These are phyloP conservation scores for Nyctibius bracteatus DNA, from an alignment of 2,113 vertebrate genomes.

Conservation along the genomic window DNA sequence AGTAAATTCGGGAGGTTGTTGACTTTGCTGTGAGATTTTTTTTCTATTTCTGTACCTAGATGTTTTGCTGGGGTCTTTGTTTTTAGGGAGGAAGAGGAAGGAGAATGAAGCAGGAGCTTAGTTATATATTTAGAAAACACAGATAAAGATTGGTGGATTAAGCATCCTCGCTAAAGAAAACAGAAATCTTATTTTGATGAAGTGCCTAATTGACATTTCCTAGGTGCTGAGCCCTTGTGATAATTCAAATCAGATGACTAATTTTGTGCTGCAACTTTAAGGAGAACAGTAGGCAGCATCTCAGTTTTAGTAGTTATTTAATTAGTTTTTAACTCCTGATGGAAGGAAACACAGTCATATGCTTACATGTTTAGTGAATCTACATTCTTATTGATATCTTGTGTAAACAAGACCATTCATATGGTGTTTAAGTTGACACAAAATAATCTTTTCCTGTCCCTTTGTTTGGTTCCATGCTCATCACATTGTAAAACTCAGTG, in stretches of 20 bases:
- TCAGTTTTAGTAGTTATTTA: background rate
- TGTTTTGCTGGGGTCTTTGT: background rate
- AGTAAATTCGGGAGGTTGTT: background rate
- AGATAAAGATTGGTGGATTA: background rate
- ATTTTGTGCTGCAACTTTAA: constrained; percentile 4
- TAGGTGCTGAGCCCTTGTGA: background rate
- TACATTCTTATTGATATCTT: background rate
- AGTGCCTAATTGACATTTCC: background rate
- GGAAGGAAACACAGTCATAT: background rate
- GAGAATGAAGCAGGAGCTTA: background rate
- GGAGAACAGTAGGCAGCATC: background rate
- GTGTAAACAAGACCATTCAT: background rate
- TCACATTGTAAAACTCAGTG: background rate
- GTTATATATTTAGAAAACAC: background rate
- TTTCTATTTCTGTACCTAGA: background rate
- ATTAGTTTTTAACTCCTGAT: background rate
- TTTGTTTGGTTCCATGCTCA: background rate
- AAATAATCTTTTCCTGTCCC: background rate
- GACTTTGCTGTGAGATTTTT: background rate
- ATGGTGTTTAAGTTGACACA: background rate
- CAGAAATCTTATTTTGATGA: constrained; percentile 10
- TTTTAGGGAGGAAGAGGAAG: background rate
- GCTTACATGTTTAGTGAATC: no score
- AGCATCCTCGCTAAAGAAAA: background rate
- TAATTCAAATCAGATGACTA: background rate